Percentiles rank a stretch among this genome's conserved stretches.
These are phyloP conservation scores for Pandemis heparana DNA, from an alignment of 2,888 invertebrate genomes.

Conservation along the genomic window DNA sequence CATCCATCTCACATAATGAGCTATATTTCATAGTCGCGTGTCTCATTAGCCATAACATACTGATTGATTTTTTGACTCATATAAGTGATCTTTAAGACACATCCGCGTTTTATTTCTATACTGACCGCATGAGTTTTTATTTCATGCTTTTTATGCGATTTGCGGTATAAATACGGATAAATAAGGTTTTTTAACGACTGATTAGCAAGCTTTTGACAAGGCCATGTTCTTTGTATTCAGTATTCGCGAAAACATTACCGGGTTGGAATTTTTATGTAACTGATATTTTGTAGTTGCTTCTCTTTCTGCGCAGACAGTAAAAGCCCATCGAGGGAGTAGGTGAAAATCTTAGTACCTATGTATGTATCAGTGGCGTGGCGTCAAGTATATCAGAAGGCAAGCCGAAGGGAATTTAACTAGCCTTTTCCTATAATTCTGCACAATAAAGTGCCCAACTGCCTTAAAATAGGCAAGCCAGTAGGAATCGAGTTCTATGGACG, in stretches of 20 bases:
- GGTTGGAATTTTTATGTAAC: background rate
- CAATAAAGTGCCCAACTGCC: too few species aligned
- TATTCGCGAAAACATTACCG: background rate
- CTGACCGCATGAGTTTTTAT: background rate
- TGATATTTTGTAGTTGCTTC: background rate
- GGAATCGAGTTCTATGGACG: too few species aligned
- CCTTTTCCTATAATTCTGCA: too few species aligned
- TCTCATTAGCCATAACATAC: background rate
- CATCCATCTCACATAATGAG: constrained; percentile 20
- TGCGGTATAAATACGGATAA: background rate
- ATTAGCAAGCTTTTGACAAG: background rate
- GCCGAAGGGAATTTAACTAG: too few species aligned
- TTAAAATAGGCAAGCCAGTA: too few species aligned
- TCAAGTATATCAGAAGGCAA: too few species aligned
- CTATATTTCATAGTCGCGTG: constrained; percentile 2
- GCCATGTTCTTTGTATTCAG: background rate
- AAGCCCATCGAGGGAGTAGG: too few species aligned
- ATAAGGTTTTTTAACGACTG: background rate
- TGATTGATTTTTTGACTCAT: constrained; percentile 1
- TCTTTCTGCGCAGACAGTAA: too few species aligned
- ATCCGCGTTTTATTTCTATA: background rate
- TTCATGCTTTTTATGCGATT: background rate
- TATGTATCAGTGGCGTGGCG: too few species aligned
- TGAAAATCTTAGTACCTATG: too few species aligned
- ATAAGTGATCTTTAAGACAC: background rate